Percentiles rank a stretch among this genome's conserved stretches.
These are phyloP conservation scores for Emydocephalus ijimae DNA, from an alignment of 2,113 vertebrate species.

Conservation along the genomic window DNA sequence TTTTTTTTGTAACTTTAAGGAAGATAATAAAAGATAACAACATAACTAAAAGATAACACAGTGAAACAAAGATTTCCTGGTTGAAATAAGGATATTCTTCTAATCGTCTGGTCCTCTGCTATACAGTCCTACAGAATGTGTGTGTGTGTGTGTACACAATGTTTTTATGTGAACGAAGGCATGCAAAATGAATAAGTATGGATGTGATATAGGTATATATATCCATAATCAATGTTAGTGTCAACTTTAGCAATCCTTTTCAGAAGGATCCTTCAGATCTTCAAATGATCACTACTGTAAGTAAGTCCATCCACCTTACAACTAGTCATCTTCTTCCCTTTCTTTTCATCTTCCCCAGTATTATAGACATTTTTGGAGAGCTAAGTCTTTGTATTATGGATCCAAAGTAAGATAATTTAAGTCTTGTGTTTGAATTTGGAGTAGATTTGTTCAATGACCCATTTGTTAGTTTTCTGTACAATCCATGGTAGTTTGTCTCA, in stretches of 20 bases:
- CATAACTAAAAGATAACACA: background rate
- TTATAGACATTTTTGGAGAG: background rate
- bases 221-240: background rate
- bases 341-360: background rate
- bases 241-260: background rate
- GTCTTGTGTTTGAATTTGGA: background rate
- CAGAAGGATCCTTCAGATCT: background rate
- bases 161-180: background rate
- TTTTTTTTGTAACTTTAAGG: background rate
- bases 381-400: background rate
- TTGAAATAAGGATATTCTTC: background rate
- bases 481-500: background rate
- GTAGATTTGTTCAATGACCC: background rate
- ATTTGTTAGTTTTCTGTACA: background rate
- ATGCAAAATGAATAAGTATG: background rate
- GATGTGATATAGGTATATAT: background rate
- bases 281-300: background rate
- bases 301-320: background rate
- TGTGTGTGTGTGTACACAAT: background rate
- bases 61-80: background rate
- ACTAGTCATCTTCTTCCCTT: background rate
- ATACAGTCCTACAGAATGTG: background rate
- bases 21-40: background rate
- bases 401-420: background rate
- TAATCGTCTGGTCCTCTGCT: background rate